Evolutionary conservation across 1,140 invertebrate species (phyloP).

Genomic region (Colletes latitarsis): DNA sequence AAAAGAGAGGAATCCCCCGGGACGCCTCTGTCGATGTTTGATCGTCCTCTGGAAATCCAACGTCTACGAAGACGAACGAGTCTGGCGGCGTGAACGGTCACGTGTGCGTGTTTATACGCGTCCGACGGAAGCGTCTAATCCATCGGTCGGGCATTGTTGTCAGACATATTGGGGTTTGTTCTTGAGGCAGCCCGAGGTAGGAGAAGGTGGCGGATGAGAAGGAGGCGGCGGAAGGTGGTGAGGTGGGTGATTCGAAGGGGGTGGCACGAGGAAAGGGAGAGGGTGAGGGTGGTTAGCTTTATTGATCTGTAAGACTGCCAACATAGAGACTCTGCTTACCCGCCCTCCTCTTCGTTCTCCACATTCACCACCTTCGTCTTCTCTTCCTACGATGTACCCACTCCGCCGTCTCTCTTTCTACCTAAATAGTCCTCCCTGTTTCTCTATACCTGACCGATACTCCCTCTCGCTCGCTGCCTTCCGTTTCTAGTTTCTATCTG

Average conservation of each 20-base stretch:
- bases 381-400: constrained; percentile 61
- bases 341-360: constrained; percentile 69
- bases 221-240: constrained; percentile 58
- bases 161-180: constrained; percentile 81
- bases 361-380: constrained; percentile 65
- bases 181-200: constrained; percentile 74
- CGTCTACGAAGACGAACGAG: constrained; percentile 25
- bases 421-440: constrained; percentile 51
- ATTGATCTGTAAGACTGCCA: constrained; percentile 82
- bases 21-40: constrained; percentile 16
- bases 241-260: constrained; percentile 66
- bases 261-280: constrained; percentile 50
- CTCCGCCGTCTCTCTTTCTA: constrained; percentile 24
- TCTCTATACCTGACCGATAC: constrained; percentile 46
- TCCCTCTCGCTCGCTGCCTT: constrained; percentile 57
- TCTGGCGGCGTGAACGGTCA: too few species aligned
- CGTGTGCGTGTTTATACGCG: constrained; percentile 46
- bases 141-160: constrained; percentile 77
- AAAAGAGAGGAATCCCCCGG: constrained; percentile 14
- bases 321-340: constrained; percentile 76
- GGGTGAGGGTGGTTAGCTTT: constrained; percentile 80
- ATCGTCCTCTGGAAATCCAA: background rate
- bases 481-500: constrained; percentile 40
- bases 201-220: constrained; percentile 49
- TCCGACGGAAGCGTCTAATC: constrained; percentile 76